Evolutionary conservation across 2,888 invertebrate genomes (phyloP).

Genomic region (Helicoverpa assulta): DNA sequence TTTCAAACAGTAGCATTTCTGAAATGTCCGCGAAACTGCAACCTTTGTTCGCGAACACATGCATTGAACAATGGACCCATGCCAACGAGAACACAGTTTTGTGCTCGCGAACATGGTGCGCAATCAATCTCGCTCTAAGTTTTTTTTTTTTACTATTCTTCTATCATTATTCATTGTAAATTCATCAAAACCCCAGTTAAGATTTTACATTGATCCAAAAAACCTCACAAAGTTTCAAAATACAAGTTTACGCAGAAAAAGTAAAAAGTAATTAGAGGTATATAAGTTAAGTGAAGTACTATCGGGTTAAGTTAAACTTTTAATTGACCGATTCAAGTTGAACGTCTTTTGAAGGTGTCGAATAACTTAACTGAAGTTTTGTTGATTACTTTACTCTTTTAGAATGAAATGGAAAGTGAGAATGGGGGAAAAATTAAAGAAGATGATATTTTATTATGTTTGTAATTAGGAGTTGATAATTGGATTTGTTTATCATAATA

Average conservation of each 20-base stretch:
- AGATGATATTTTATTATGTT: not conserved
- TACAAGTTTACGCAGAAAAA: slow-evolving; percentile 37
- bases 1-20: too few relatives aligned
- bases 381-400: slow-evolving; percentile 37
- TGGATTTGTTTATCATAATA: not conserved
- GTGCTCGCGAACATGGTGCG: too few relatives aligned
- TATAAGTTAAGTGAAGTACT: slow-evolving; percentile 38
- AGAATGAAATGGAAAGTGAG: slow-evolving; percentile 30
- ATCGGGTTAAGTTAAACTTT: slow-evolving; percentile 47
- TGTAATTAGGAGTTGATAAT: not conserved
- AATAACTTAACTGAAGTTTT: slow-evolving; percentile 41
- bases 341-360: slow-evolving; percentile 47
- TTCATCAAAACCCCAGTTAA: slow-evolving; percentile 5
- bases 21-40: too few relatives aligned
- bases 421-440: not conserved
- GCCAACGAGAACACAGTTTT: too few relatives aligned
- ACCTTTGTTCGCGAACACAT: too few relatives aligned
- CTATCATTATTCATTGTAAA: not conserved
- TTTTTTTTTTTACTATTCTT: not conserved
- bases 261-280: slow-evolving; percentile 51
- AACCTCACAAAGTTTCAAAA: slow-evolving; percentile 19
- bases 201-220: not conserved
- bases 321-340: slow-evolving; percentile 54
- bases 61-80: too few relatives aligned
- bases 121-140: too few relatives aligned